Conservation (phyloP, 2,888 invertebrate species). For the Cacoxenus indagator region DNA sequence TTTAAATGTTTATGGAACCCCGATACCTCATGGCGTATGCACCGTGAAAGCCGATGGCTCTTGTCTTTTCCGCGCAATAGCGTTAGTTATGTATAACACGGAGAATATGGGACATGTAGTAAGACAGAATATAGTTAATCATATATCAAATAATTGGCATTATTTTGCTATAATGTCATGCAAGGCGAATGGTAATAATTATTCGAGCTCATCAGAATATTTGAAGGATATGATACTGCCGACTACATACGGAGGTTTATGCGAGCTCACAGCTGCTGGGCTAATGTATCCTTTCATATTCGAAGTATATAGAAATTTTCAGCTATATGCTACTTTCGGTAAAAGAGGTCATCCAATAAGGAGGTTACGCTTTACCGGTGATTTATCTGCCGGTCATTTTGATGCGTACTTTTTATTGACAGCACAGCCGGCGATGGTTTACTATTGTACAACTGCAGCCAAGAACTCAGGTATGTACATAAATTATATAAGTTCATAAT, state of each 20-base stretch:
- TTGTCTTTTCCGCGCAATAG: constrained; percentile 26
- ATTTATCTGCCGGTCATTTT: constrained; percentile 13
- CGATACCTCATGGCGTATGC: constrained; percentile 21
- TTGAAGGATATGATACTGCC: constrained; percentile 23
- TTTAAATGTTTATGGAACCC: constrained; percentile 8
- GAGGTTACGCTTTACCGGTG: constrained; percentile 17
- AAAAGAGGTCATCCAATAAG: neutral
- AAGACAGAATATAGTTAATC: constrained; percentile 5
- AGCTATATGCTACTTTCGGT: constrained; percentile 11
- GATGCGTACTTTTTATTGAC: too few relatives aligned
- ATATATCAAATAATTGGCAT: constrained; percentile 19
- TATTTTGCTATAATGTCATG: constrained; percentile 12
- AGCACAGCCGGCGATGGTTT: too few relatives aligned
- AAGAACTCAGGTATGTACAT: too few relatives aligned
- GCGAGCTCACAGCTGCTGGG: constrained; percentile 25
- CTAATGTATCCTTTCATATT: constrained; percentile 21
- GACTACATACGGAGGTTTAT: constrained; percentile 18
- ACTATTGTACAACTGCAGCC: too few relatives aligned
- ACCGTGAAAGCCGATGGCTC: constrained; percentile 24
- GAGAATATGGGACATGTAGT: constrained; percentile 3
- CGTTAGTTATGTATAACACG: constrained; percentile 21
- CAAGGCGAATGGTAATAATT: constrained; percentile 23
- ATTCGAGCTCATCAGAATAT: constrained; percentile 7
- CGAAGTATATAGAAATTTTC: constrained; percentile 24
- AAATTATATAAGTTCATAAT: too few relatives aligned